These are phyloP conservation scores for Recurvirostra avosetta DNA, from an alignment of 2,113 vertebrate species.

Conservation along the genomic window DNA sequence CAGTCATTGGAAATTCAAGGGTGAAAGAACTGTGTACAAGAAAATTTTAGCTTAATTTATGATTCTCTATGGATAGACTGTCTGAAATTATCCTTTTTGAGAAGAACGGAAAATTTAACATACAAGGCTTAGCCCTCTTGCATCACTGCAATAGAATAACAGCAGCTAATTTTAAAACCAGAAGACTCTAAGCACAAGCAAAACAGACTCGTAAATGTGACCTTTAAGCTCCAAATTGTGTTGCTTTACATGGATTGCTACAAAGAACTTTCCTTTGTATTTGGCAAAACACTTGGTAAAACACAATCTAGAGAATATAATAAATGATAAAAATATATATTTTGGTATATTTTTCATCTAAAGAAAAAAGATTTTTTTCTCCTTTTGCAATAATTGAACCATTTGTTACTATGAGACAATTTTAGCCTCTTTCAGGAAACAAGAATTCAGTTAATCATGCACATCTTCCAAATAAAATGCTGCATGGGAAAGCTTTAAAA, in stretches of 20 bases:
- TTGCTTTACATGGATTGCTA: background rate
- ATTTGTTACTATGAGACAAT: background rate
- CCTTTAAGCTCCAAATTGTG: background rate
- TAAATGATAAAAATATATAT: background rate
- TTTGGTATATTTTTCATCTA: background rate
- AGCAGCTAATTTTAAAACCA: background rate
- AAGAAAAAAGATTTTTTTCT: background rate
- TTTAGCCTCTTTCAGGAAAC: background rate
- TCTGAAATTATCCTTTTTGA: background rate
- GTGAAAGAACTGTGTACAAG: background rate
- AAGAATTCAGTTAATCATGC: background rate
- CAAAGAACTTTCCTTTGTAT: background rate
- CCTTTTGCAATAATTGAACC: background rate
- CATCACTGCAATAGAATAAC: background rate
- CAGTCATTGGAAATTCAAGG: background rate
- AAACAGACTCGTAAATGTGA: background rate
- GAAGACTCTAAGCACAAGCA: background rate
- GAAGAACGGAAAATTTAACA: background rate
- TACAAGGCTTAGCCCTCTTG: background rate
- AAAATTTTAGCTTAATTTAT: background rate
- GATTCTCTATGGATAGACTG: rapidly evolving
- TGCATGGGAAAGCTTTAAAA: background rate
- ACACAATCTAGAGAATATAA: background rate
- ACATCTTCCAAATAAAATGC: background rate
- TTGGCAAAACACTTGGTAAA: background rate